Percentiles rank a stretch among this genome's conserved stretches.
Evolutionary conservation across 2,113 vertebrate genomes (phyloP).

Genomic region (Lucifuga dentata): DNA sequence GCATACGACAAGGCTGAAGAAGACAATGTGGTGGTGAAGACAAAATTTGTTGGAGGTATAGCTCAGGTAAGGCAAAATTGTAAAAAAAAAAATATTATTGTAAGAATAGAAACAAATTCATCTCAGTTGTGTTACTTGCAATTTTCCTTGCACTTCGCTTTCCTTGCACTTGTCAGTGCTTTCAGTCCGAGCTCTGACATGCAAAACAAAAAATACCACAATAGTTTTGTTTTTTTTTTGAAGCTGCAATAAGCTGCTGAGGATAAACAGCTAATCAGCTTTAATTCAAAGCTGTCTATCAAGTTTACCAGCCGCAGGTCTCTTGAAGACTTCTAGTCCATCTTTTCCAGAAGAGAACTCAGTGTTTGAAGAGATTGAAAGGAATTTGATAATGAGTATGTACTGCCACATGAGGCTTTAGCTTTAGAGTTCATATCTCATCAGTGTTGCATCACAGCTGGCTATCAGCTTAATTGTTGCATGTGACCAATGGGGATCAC

Average conservation of each 20-base stretch:
- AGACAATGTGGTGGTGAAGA: conserved; percentile 95
- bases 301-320: conserved; percentile 47
- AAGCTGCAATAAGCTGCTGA: conserved; percentile 41
- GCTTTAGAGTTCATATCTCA: conserved; percentile 34
- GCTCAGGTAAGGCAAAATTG: conserved; percentile 89
- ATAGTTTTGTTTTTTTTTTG: conserved; percentile 43
- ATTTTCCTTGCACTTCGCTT: too few relatives aligned
- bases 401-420: conserved; percentile 35
- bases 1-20: conserved; percentile 96
- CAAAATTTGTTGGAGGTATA: conserved; percentile 97
- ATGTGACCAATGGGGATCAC: neutral
- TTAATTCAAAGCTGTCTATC: conserved; percentile 60
- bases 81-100: neutral
- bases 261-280: conserved; percentile 49
- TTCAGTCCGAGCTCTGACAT: too few relatives aligned
- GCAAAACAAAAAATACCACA: conserved; percentile 48
- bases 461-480: conserved; percentile 19
- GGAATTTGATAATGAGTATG: conserved; percentile 37
- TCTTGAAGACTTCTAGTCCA: conserved; percentile 26
- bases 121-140: too few relatives aligned
- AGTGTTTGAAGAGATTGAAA: conserved; percentile 26
- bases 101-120: too few relatives aligned
- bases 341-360: too few relatives aligned
- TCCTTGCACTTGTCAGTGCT: too few relatives aligned
- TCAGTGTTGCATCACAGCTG: conserved; percentile 11